Conservation (phyloP, 2,888 invertebrate species). For the Lasioglossum zephyrum region DNA sequence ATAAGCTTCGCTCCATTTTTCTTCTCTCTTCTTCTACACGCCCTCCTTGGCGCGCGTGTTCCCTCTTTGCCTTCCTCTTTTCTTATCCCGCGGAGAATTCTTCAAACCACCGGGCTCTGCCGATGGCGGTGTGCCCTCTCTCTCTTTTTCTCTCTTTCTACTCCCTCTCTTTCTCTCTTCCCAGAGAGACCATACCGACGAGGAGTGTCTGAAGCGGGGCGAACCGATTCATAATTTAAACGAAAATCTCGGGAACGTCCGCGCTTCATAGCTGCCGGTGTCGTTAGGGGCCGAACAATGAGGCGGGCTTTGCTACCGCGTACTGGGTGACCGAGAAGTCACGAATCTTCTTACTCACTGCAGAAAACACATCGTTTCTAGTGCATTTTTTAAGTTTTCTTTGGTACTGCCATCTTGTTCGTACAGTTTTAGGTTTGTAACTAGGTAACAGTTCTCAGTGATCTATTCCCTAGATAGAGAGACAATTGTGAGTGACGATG, state of each 20-base stretch:
- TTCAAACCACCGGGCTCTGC: constrained; percentile 39
- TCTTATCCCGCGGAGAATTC: constrained; percentile 52
- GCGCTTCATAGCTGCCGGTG: constrained; percentile 50
- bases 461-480: not conserved
- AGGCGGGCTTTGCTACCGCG: constrained; percentile 27
- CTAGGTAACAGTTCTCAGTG: not conserved
- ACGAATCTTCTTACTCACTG: not conserved
- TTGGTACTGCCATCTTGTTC: not conserved
- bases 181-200: constrained; percentile 25
- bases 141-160: not conserved
- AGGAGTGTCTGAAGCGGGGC: constrained; percentile 38
- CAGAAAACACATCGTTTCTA: not conserved
- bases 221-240: constrained; percentile 64
- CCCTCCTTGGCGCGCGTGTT: constrained; percentile 44
- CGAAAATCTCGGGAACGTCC: constrained; percentile 63
- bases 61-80: constrained; percentile 33
- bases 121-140: constrained; percentile 38
- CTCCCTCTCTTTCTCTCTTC: not conserved
- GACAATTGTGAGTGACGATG: not conserved
- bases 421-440: not conserved
- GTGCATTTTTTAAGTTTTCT: not conserved
- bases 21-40: constrained; percentile 54
- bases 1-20: constrained; percentile 77
- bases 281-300: constrained; percentile 57
- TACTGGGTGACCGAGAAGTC: not conserved